These are phyloP conservation scores for Carcharodon carcharias DNA, from an alignment of 2,797 vertebrate genomes.

Conservation along the genomic window DNA sequence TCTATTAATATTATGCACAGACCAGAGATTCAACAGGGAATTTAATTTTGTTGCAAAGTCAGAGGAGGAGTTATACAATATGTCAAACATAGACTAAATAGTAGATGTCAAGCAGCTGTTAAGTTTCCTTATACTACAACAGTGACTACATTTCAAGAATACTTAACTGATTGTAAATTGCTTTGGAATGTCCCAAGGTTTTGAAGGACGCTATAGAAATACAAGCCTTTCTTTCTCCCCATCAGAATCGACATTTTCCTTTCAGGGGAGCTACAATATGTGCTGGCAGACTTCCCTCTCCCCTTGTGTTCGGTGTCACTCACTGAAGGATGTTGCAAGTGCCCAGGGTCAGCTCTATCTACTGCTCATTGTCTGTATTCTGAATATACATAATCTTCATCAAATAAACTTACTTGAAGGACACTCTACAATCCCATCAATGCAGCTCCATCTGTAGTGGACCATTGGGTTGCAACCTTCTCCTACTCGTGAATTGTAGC, in stretches of 20 bases:
- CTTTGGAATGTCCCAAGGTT: neutral
- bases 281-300: neutral
- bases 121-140: neutral
- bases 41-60: no score
- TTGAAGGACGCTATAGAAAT: neutral
- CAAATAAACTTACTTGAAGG: neutral
- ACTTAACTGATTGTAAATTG: neutral
- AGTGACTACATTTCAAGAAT: neutral
- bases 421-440: neutral
- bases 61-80: no score
- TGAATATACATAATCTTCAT: neutral
- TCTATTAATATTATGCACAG: no score
- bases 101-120: neutral
- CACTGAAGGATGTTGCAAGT: neutral
- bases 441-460: slow-evolving; percentile 6
- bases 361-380: neutral
- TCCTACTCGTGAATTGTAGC: neutral
- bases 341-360: neutral
- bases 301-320: neutral
- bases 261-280: neutral
- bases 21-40: no score
- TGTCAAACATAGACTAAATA: no score
- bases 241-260: neutral
- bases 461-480: neutral
- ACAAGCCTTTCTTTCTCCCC: neutral